Percentiles rank a stretch among this genome's conserved stretches.
These are phyloP conservation scores for Chroicocephalus ridibundus DNA, from an alignment of 2,113 vertebrate species.

Conservation along the genomic window DNA sequence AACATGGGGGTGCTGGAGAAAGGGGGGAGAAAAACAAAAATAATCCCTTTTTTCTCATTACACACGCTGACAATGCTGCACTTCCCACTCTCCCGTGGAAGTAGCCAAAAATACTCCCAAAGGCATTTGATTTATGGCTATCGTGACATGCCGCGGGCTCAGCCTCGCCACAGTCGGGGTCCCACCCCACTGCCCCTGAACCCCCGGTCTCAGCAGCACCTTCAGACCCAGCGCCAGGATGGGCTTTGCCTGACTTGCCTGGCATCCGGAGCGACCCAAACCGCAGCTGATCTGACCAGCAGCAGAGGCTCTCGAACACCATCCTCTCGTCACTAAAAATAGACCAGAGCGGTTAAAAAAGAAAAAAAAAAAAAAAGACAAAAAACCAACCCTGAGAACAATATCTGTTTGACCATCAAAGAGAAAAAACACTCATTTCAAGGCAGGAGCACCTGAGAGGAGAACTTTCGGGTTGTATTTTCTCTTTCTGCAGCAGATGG, in stretches of 20 bases:
- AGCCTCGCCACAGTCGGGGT: rapidly evolving
- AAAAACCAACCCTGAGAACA: background rate
- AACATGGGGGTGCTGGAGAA: background rate
- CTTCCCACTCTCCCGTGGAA: background rate
- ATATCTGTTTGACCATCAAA: conserved; percentile 55
- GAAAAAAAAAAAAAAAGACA: background rate
- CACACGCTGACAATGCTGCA: rapidly evolving
- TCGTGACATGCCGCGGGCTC: rapidly evolving
- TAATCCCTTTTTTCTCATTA: background rate
- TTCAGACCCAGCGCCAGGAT: background rate
- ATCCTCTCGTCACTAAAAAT: background rate
- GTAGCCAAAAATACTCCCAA: background rate
- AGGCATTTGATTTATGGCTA: background rate
- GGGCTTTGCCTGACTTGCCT: background rate
- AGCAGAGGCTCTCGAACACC: background rate
- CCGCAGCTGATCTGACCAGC: background rate
- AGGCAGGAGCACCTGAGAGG: background rate
- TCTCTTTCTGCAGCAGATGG: background rate
- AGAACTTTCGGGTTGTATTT: background rate
- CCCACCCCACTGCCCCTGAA: background rate
- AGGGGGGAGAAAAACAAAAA: background rate
- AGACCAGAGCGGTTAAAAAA: background rate
- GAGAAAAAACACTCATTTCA: background rate
- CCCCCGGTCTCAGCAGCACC: rapidly evolving
- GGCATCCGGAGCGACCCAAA: background rate